Evolutionary conservation across 2,888 invertebrate genomes (phyloP).

Genomic region (Villa cingulata): DNA sequence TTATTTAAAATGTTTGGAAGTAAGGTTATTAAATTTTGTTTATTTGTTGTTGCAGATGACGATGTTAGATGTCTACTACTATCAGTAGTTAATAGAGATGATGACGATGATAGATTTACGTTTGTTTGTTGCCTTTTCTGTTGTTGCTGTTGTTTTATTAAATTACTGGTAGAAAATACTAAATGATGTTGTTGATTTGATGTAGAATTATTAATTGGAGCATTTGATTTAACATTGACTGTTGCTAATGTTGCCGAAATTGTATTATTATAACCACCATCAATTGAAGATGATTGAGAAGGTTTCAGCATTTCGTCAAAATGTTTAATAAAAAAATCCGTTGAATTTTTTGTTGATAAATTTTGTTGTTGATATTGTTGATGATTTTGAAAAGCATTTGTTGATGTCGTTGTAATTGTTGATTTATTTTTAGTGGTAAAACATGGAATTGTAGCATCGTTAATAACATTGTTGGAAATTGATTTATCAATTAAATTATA

Average conservation of each 20-base stretch:
- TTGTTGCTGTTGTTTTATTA: neutral
- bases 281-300: neutral
- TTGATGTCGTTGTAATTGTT: neutral
- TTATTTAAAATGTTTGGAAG: slow-evolving; percentile 12
- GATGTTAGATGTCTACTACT: neutral
- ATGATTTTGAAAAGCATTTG: too few relatives aligned
- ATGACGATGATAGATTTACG: neutral
- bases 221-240: too few relatives aligned
- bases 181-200: neutral
- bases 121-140: neutral
- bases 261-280: neutral
- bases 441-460: neutral
- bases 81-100: neutral
- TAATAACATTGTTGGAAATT: neutral
- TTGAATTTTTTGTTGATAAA: too few relatives aligned
- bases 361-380: too few relatives aligned
- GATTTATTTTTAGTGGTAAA: neutral
- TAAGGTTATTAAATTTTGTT: slow-evolving; percentile 3
- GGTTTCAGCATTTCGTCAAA: slow-evolving; percentile 11
- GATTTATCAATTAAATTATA: neutral
- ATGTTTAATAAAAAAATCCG: neutral
- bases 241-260: neutral
- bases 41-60: neutral
- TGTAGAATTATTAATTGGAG: neutral
- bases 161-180: neutral